Base-by-base conservation (phyloP, 2,888 invertebrate genomes). In the Muschampia plurimacula region DNA sequence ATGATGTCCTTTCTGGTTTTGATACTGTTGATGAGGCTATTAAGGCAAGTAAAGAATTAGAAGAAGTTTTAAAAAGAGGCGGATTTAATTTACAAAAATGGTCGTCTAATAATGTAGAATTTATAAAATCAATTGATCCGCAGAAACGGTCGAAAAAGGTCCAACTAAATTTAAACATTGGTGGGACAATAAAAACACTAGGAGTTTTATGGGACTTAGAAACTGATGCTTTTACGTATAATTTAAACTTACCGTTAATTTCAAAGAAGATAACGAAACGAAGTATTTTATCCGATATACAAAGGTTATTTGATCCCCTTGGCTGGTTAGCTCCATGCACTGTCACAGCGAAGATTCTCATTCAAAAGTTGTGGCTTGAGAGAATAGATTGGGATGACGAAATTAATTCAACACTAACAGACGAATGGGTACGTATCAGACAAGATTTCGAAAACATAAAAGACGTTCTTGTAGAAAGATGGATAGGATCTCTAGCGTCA, bases 121-220 rank as follows among this genome's bases (percentile, higher is more conserved):
- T 79, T 59, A 52, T 79, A n/a, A 69, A 73, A 67, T 57, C 70
- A 60, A 69, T 79, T 7, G 57, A 74, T 52, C 68, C 62, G 2
- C 67, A 60, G 36, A 73, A 46, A 63, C 69, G 62, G 69, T 66
- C 39, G 41, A 67, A 10, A 62, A 49, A 9, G 78, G 70, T 6
- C 60, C 74, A 36, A 12, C 22, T 79, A 49, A 70, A 79, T 52
- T 60, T 80, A 4, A 76, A 74, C 2, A 28, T 79, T 22, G 76
- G 79, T 52, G 78, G 77, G 13, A 77, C 73, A 0, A 74, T 78
- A 2, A 77, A 77, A 46, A 5, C 63, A 9, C 2, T 79, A 28
- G 78, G 79, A 5, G 12, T 80, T 13, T 39, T 49, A 1, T 81
- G 81, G 79, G 77, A 80, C 67, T 67, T 78, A 5, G 73, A 74